phyloP scores from a whole-genome alignment of 1,140 invertebrate genomes.

The Procambarus virginalis region DNA sequence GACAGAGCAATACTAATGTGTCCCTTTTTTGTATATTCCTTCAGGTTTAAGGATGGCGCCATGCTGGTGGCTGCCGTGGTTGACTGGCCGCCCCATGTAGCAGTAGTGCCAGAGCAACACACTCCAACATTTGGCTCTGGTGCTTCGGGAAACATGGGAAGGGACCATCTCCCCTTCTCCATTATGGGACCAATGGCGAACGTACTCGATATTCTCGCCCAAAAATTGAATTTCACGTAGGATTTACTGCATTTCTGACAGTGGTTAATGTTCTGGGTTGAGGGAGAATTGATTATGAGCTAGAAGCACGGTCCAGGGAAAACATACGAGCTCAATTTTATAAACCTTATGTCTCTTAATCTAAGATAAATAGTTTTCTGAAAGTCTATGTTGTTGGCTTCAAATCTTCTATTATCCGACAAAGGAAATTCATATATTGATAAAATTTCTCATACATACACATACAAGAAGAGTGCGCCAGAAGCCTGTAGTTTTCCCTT shows the following conservation, averaged over 20 bases:
- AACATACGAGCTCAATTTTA: too few species aligned
- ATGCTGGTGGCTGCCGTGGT: slow-evolving; percentile 9
- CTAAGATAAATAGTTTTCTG: background rate
- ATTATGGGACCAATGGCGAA: slow-evolving; percentile 1
- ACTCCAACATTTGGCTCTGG: background rate
- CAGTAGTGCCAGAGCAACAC: background rate
- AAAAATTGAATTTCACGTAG: slow-evolving; percentile 10
- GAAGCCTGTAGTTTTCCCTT: too few species aligned
- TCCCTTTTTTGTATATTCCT: too few species aligned
- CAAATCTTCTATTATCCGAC: too few species aligned
- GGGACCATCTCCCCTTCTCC: background rate
- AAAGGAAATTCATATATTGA: too few species aligned
- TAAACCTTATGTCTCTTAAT: too few species aligned
- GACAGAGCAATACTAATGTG: too few species aligned
- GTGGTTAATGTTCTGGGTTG: too few species aligned
- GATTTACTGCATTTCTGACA: background rate
- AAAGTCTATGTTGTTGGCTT: background rate
- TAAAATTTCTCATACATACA: too few species aligned
- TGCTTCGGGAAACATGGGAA: background rate
- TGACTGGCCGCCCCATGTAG: background rate
- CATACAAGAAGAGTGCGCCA: too few species aligned
- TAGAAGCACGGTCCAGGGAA: too few species aligned
- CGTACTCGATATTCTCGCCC: background rate
- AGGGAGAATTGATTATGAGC: too few species aligned
- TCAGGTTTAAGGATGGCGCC: background rate